Conservation (phyloP, 1,140 invertebrate genomes). For the Bombus soroeensis region DNA sequence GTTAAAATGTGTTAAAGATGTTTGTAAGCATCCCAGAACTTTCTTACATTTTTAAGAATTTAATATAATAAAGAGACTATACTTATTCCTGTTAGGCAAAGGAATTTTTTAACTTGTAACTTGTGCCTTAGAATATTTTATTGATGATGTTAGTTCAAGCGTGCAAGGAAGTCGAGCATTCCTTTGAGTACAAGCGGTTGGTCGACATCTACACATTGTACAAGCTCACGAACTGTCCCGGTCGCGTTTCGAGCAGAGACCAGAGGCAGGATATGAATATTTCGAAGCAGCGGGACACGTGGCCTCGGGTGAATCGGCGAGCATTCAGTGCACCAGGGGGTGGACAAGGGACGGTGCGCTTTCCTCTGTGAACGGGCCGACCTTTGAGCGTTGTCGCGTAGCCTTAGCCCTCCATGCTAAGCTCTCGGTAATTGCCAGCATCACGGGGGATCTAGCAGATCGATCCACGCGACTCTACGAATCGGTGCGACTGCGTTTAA, state of each 20-base stretch:
- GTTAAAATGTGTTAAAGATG: no score
- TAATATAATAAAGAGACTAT: no score
- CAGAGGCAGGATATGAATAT: constrained; percentile 53
- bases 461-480: constrained; percentile 73
- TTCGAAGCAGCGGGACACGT: constrained; percentile 54
- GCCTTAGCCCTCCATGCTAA: constrained; percentile 66
- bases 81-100: no score
- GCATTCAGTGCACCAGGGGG: constrained; percentile 53
- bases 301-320: constrained; percentile 53
- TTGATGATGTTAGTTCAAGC: background rate
- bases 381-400: constrained; percentile 44
- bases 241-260: background rate
- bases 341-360: constrained; percentile 44
- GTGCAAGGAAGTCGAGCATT: background rate
- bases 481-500: constrained; percentile 75
- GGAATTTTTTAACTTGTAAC: no score
- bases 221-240: background rate
- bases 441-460: constrained; percentile 76
- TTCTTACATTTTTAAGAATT: no score
- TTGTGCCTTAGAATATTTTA: no score
- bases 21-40: no score
- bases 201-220: background rate
- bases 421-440: constrained; percentile 79
- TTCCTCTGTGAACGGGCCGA: constrained; percentile 33
- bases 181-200: background rate